A percentile compares a stretch with the other conserved stretches of the same genome.
phyloP scores from a whole-genome alignment of 92 coral and sea anemone genomes.

The Porites lobata region DNA sequence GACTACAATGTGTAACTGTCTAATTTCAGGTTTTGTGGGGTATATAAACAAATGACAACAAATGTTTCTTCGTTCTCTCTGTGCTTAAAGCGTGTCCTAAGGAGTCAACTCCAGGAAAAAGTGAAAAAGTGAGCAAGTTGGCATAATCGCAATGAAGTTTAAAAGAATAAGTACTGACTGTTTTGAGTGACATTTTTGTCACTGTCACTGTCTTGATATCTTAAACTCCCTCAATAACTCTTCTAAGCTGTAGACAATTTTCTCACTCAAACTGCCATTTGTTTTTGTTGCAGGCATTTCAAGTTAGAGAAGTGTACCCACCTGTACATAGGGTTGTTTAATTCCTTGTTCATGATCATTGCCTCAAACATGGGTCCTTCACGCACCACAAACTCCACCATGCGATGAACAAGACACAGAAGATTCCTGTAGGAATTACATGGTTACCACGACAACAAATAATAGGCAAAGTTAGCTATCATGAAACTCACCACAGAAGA shows the following conservation, averaged over 20 bases:
- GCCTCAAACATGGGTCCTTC: conserved; percentile 99
- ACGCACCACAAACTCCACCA: conserved; percentile 96
- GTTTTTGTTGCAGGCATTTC: neutral
- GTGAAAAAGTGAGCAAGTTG: no score
- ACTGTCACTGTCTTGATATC: no score
- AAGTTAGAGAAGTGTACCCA: neutral
- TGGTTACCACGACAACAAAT: conserved; percentile 68
- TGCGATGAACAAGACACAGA: conserved; percentile 92
- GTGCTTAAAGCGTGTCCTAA: no score
- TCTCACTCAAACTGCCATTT: no score
- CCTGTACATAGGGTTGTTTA: conserved; percentile 95
- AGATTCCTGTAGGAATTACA: conserved; percentile 85
- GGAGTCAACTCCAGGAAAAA: no score
- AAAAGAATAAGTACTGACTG: no score
- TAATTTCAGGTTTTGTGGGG: no score
- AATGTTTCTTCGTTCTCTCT: no score
- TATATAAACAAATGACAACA: no score
- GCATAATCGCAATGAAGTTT: no score
- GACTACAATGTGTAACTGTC: no score
- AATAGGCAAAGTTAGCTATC: conserved; percentile 62
- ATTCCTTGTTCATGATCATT: conserved; percentile 99
- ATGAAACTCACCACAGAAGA: conserved; percentile 2
- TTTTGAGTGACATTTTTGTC: no score
- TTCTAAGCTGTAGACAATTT: neutral
- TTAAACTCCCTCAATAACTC: neutral